Percentiles rank a stretch among this genome's conserved stretches.
Conservation (phyloP, 2,888 invertebrate species). For the Machimus atricapillus region DNA sequence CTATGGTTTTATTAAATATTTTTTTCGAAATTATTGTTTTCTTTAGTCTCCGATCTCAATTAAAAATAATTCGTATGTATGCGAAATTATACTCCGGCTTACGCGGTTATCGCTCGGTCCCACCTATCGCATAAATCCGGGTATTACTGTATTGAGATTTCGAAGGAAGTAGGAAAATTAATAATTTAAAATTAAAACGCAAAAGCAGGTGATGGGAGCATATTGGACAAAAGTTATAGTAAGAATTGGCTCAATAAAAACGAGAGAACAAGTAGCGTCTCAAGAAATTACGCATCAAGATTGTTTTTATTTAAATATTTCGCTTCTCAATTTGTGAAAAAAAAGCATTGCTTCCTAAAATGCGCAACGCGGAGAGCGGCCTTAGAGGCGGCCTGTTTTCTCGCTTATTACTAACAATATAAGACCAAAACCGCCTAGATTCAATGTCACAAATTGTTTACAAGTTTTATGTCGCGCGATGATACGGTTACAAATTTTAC, state of each 20-base stretch:
- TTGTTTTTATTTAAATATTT: background rate
- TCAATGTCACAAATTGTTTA: constrained; percentile 40
- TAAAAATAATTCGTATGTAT: no score
- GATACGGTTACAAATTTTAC: constrained; percentile 13
- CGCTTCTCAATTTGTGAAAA: background rate
- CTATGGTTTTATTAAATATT: no score
- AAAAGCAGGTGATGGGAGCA: no score
- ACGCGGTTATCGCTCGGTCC: no score
- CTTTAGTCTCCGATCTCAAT: no score
- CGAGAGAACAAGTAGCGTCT: background rate
- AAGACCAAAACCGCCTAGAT: background rate
- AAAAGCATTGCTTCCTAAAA: background rate
- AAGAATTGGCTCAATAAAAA: background rate
- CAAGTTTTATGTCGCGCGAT: constrained; percentile 16
- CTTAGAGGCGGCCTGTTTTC: background rate
- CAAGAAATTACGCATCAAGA: background rate
- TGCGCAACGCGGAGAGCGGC: background rate
- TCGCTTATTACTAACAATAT: background rate
- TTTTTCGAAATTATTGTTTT: no score
- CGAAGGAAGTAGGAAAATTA: no score
- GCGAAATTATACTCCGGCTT: no score
- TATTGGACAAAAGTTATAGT: no score
- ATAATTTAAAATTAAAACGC: no score
- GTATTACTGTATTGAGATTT: no score
- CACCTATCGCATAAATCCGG: no score